Conservation (phyloP, 2,113 vertebrate species). For the Epinephelus lanceolatus region DNA sequence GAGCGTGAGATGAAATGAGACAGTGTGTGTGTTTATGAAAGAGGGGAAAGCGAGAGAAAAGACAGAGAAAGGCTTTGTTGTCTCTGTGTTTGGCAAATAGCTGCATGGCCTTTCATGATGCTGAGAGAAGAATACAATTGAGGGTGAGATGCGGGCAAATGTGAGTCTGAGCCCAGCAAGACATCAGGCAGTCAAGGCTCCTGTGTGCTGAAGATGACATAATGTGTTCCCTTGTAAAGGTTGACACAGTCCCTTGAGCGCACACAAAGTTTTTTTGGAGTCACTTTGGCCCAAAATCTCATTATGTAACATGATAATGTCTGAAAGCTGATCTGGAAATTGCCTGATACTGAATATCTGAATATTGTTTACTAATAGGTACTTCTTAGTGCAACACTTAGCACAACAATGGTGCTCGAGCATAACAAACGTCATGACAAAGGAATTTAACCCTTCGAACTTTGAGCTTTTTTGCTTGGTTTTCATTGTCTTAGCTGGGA, state of each 20-base stretch:
- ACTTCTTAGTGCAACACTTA: not conserved
- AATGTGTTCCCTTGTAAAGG: slow-evolving; percentile 30
- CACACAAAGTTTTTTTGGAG: not conserved
- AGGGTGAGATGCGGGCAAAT: slow-evolving; percentile 7
- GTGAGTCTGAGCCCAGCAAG: slow-evolving; percentile 11
- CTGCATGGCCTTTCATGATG: slow-evolving; percentile 38
- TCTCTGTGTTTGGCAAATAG: slow-evolving; percentile 33
- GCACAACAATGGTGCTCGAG: not conserved
- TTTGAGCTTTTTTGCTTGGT: not conserved
- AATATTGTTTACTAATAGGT: not conserved
- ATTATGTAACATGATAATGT: slow-evolving; percentile 6
- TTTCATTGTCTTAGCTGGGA: not conserved
- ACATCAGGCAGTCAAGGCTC: not conserved
- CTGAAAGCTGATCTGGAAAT: slow-evolving; percentile 20
- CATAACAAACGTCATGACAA: not conserved
- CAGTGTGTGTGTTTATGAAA: not conserved
- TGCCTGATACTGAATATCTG: slow-evolving; percentile 7
- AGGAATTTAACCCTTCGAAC: not conserved
- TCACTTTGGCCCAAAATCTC: not conserved
- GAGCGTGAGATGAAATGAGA: slow-evolving; percentile 7
- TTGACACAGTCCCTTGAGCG: not conserved
- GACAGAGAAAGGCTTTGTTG: slow-evolving; percentile 28
- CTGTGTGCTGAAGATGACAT: slow-evolving; percentile 13
- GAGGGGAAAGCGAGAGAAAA: slow-evolving; percentile 9
- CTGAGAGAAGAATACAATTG: slow-evolving; percentile 12